A percentile compares a stretch with the other conserved stretches of the same genome.
phyloP scores from a whole-genome alignment of 2,113 vertebrate genomes.

The Zapornia atra region DNA sequence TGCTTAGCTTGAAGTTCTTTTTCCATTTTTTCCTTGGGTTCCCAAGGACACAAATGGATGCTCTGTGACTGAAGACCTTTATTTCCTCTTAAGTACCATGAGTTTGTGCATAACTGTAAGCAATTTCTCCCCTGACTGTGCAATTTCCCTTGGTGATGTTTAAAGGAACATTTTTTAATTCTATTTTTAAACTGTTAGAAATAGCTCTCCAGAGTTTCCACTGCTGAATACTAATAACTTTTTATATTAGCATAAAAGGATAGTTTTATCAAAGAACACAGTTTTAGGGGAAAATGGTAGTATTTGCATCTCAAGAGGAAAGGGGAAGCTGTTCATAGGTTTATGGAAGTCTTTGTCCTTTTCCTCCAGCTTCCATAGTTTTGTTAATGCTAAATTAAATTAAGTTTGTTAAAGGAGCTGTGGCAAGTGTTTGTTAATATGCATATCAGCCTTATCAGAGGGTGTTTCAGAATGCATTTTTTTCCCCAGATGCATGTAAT shows the following conservation, averaged over 20 bases:
- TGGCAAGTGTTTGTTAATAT: slow-evolving; percentile 7
- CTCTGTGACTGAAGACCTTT: slow-evolving; percentile 4
- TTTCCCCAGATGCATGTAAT: slow-evolving; percentile 43
- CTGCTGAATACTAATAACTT: slow-evolving; percentile 38
- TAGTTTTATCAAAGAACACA: slow-evolving; percentile 50
- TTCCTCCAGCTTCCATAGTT: background rate
- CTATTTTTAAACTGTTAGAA: slow-evolving; percentile 48
- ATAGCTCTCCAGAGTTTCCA: slow-evolving; percentile 45
- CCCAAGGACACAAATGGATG: slow-evolving; percentile 23
- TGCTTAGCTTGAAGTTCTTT: background rate
- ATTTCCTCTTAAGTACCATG: background rate
- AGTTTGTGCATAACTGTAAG: slow-evolving; percentile 32
- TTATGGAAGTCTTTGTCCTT: slow-evolving; percentile 9
- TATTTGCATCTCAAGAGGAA: slow-evolving; percentile 23
- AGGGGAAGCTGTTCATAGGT: background rate
- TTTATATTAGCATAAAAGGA: slow-evolving; percentile 48
- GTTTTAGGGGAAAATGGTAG: background rate
- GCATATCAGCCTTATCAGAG: slow-evolving; percentile 21
- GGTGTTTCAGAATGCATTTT: background rate
- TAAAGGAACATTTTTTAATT: slow-evolving; percentile 40
- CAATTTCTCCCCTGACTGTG: slow-evolving; percentile 48
- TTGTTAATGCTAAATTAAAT: slow-evolving; percentile 46
- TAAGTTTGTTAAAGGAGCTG: slow-evolving; percentile 24
- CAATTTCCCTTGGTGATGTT: slow-evolving; percentile 47
- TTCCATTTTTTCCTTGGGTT: background rate